Base-by-base conservation (phyloP, 2,888 invertebrate species). In the Smittia sp. region DNA sequence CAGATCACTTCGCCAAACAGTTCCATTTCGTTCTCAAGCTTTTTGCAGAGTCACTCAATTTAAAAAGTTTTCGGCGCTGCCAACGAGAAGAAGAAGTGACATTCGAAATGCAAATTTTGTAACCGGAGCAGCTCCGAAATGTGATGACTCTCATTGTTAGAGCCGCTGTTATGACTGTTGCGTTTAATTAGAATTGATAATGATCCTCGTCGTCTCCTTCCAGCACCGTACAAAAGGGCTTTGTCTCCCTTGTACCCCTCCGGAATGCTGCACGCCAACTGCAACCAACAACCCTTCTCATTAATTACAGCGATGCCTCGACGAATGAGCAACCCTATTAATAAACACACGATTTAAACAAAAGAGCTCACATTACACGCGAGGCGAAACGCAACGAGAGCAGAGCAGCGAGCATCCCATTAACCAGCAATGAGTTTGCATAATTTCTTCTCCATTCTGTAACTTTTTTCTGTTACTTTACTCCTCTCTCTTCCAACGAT, bases 371-470 rank as follows among this genome's bases (percentile, higher is more conserved):
- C 52, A 46, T 46, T 46, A 15, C 52, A 46, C 52, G 52, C 52
- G 52, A 46, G n/a, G 9, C 32, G 4, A 32, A 32, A 32, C 32
- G 32, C 32, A 32, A 32, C 32, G 32, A 32, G 32, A 32, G 32
- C 32, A 32, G 32, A 32, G 32, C 32, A 32, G 52, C 52, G 52
- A 46, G 52, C 52, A 46, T 46, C 52, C 52, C 52, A 46, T 46
- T 46, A 46, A 46, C 52, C 52, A 46, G 52, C 52, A 46, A 46
- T 46, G 52, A 46, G 52, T 46, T 46, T 46, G 52, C 52, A 46
- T 46, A 46, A 46, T 46, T 46, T 11, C 52, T 15, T 46, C 18
- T 46, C n/a, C 52, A 13, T 18, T 46, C 52, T 46, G 52, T 46
- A 46, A 18, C 52, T 46, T 46, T 32, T 32, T 32, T 32, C 32